Evolutionary conservation across 1,140 invertebrate species (phyloP).

Genomic region (Lutraria rhynchaena): DNA sequence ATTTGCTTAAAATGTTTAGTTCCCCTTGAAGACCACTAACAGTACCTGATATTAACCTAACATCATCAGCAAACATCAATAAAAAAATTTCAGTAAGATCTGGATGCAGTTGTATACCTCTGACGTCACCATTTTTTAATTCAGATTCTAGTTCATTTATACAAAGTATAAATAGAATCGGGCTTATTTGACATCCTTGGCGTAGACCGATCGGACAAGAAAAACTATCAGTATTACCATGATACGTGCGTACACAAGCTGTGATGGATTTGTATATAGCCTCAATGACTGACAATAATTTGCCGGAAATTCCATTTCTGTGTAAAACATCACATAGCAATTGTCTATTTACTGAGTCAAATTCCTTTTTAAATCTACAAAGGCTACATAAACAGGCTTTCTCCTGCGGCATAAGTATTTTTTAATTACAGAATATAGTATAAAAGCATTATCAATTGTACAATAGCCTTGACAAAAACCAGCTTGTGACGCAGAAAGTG

Average conservation of each 20-base stretch:
- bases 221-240: constrained; percentile 12
- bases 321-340: constrained; percentile 14
- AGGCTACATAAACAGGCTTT: constrained; percentile 13
- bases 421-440: constrained; percentile 27
- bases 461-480: constrained; percentile 43
- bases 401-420: constrained; percentile 29
- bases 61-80: constrained; percentile 47
- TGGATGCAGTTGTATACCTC: background rate
- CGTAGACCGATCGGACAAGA: constrained; percentile 9
- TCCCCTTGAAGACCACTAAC: constrained; percentile 17
- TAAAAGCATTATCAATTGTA: constrained; percentile 53
- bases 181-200: constrained; percentile 12
- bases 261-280: constrained; percentile 34
- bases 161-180: constrained; percentile 20
- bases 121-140: constrained; percentile 46
- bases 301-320: constrained; percentile 18
- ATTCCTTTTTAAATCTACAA: constrained; percentile 56
- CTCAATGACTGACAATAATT: constrained; percentile 6
- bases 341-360: constrained; percentile 26
- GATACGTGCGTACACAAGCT: constrained; percentile 16
- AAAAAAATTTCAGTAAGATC: too few species aligned
- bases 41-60: constrained; percentile 21
- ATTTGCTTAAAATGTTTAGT: constrained; percentile 22
- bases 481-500: constrained; percentile 19
- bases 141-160: too few species aligned